These are phyloP conservation scores for Pyrocoelia pectoralis DNA, from an alignment of 2,888 invertebrate species.

Conservation along the genomic window DNA sequence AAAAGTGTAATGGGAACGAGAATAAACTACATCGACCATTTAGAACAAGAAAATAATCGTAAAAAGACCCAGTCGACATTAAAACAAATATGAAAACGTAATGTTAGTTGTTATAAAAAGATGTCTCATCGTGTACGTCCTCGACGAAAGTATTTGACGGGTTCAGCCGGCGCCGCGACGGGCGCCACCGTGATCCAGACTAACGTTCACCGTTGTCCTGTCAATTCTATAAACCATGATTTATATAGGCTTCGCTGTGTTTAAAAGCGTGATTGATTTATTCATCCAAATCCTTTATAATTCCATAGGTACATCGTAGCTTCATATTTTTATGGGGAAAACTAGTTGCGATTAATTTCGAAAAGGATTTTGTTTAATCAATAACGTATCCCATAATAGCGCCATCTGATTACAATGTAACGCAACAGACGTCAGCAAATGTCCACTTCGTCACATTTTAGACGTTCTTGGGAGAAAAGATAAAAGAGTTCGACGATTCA, in stretches of 20 bases:
- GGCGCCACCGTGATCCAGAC: slow-evolving; percentile 26
- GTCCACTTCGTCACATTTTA: background rate
- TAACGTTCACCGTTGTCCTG: slow-evolving; percentile 31
- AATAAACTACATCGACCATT: background rate
- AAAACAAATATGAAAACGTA: slow-evolving; percentile 29
- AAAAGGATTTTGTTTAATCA: no score
- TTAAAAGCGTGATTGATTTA: slow-evolving; percentile 41
- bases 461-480: background rate
- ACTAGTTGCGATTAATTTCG: slow-evolving; percentile 32
- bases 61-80: slow-evolving; percentile 17
- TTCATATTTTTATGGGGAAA: slow-evolving; percentile 20
- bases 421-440: slow-evolving; percentile 12
- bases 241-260: slow-evolving; percentile 38
- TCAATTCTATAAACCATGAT: slow-evolving; percentile 40
- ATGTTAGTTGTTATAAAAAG: slow-evolving; percentile 27
- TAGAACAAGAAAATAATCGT: slow-evolving; percentile 14
- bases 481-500: background rate
- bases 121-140: slow-evolving; percentile 24
- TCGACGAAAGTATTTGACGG: slow-evolving; percentile 23
- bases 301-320: slow-evolving; percentile 25
- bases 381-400: slow-evolving; percentile 27
- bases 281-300: slow-evolving; percentile 33
- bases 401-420: slow-evolving; percentile 29
- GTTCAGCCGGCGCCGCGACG: slow-evolving; percentile 34
- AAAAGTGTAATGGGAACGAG: background rate